phyloP scores from a whole-genome alignment of 2,113 vertebrate genomes.

The Corydoras maculifer region DNA sequence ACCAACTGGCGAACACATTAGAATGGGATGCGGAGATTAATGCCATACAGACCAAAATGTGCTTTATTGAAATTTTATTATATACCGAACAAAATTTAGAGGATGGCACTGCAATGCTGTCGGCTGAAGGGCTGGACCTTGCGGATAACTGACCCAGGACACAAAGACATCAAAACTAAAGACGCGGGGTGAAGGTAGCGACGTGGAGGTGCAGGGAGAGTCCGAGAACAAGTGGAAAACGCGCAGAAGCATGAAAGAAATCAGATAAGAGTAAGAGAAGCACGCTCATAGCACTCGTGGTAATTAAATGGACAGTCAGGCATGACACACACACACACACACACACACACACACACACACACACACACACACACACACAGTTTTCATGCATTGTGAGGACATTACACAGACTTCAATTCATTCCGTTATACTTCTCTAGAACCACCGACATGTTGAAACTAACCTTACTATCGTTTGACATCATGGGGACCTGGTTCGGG shows the following conservation, averaged over 20 bases:
- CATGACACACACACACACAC: slow-evolving; percentile 13
- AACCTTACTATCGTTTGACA: too few relatives aligned
- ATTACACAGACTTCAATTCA: too few relatives aligned
- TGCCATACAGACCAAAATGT: too few relatives aligned
- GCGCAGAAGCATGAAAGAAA: slow-evolving; percentile 10
- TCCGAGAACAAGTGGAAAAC: slow-evolving; percentile 1
- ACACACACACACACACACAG: slow-evolving; percentile 30
- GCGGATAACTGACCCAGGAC: neutral
- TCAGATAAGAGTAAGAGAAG: neutral
- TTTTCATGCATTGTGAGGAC: too few relatives aligned
- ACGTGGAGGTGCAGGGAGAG: neutral
- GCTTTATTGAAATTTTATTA: neutral
- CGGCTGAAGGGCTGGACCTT: neutral
- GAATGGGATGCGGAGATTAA: too few relatives aligned
- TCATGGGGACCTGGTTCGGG: too few relatives aligned
- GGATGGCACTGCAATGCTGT: neutral
- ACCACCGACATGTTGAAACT: too few relatives aligned
- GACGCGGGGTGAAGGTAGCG: neutral
- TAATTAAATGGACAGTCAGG: slow-evolving; percentile 15
- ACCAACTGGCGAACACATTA: too few relatives aligned
- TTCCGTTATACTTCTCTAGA: too few relatives aligned
- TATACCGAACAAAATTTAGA: neutral
- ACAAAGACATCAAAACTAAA: neutral
- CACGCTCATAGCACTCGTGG: slow-evolving; percentile 2
- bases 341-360: slow-evolving; percentile 34